Percentiles rank a stretch among this genome's conserved stretches.
These are phyloP conservation scores for Drosophila guanche DNA, from an alignment of 1,140 invertebrate genomes.

Conservation along the genomic window DNA sequence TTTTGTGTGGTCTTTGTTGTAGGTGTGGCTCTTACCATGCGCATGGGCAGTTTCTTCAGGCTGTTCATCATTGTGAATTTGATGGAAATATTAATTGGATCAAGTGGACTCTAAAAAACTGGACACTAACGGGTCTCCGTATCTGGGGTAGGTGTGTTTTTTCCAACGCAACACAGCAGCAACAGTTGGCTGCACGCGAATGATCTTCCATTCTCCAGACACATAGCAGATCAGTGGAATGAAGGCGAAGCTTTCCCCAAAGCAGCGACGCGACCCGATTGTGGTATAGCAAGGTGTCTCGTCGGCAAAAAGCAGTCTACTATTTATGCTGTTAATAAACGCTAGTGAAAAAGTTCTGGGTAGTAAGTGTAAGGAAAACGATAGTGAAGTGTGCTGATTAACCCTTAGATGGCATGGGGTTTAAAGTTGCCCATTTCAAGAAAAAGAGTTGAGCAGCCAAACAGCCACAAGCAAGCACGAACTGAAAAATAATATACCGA, in stretches of 20 bases:
- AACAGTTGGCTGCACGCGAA: conserved; percentile 58
- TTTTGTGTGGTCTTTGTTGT: neutral
- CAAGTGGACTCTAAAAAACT: conserved; percentile 38
- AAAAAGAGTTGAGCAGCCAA: too few species aligned
- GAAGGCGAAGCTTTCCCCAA: conserved; percentile 16
- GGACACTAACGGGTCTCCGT: conserved; percentile 31
- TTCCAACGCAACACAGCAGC: conserved; percentile 34
- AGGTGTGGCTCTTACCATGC: conserved; percentile 69
- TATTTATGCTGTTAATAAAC: too few species aligned
- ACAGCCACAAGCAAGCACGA: too few species aligned
- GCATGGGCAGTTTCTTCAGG: conserved; percentile 78
- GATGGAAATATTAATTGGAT: conserved; percentile 29
- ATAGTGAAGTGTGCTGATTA: too few species aligned
- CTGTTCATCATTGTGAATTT: conserved; percentile 74
- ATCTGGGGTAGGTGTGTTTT: neutral
- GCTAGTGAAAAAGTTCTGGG: too few species aligned
- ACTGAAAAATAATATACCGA: too few species aligned
- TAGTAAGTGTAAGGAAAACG: too few species aligned
- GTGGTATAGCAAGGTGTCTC: too few species aligned
- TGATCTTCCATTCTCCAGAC: conserved; percentile 67
- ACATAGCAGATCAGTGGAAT: conserved; percentile 33
- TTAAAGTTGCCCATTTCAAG: too few species aligned
- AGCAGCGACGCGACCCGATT: conserved; percentile 4
- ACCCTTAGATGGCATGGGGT: too few species aligned
- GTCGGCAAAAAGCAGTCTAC: too few species aligned